Base-by-base conservation (phyloP, 2,797 vertebrate genomes). In the Gastrophryne carolinensis region DNA sequence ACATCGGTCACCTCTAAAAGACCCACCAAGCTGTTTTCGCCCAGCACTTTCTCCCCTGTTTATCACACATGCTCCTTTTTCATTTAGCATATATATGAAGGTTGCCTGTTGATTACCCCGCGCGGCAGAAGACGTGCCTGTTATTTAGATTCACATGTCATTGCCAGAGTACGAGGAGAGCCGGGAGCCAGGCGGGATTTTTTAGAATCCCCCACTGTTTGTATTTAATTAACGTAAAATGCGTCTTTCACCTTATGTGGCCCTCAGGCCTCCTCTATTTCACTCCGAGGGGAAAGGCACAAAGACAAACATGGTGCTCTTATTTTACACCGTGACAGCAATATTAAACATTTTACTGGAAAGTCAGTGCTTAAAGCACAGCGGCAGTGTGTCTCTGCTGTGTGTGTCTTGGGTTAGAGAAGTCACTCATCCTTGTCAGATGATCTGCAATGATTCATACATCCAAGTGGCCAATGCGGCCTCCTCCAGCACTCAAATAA, bases 191-290 rank as follows among this genome's bases (percentile, higher is more conserved):
- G 52, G 23, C 6, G 52, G 9, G 52, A 57, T 70, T 70, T 24
- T 53, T 23, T 24, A 23, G 2, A 58, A 32, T 8, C 53, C 35
- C 53, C 53, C 47, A 58, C 67, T 70, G 53, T 21, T 30, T 58
- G 67, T 2, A 70, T 70, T 47, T 57, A 37, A 70, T 70, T 70
- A 44, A 32, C n/a, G 15, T 44, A 70, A 58, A 70, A 53, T 35
- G 15, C 30, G 35, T 8, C 19, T 47, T 47, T 70, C 53, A 70
- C 53, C 53, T 47, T 47, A 32, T 10, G 63, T 65, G 44, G 44
- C 63, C 62, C 39, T 8, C n/a, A 44, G 8, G 26, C 19, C 3
- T 30, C 27, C 19, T 47, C 29, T 5, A 9, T 4, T 13, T n/a
- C 63, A 15, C 34, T 26, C 58, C n/a, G n/a, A n/a, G n/a, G n/a